These are phyloP conservation scores for Botrylloides violaceus DNA, from an alignment of 23 tunicate genomes.

Conservation along the genomic window DNA sequence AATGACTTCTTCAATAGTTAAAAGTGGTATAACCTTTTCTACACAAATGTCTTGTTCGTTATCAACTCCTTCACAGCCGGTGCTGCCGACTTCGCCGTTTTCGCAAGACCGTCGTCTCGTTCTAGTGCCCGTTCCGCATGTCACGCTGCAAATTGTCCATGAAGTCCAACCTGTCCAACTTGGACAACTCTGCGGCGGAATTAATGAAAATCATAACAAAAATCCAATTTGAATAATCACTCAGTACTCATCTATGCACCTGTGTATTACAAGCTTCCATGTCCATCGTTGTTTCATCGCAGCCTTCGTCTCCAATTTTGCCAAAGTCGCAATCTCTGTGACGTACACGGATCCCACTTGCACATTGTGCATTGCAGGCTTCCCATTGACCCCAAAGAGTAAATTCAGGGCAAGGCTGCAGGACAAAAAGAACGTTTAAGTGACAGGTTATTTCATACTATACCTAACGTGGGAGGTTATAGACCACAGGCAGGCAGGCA, in stretches of 20 bases:
- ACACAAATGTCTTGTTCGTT: slow-evolving; percentile 33
- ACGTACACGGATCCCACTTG: slow-evolving; percentile 8
- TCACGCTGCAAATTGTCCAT: slow-evolving; percentile 49
- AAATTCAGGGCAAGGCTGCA: slow-evolving; percentile 22
- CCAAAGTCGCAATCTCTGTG: slow-evolving; percentile 14
- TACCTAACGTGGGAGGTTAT: no score
- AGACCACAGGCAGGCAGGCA: no score
- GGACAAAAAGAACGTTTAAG: background rate
- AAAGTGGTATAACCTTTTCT: slow-evolving; percentile 5
- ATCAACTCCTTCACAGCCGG: slow-evolving; percentile 38
- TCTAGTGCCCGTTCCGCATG: slow-evolving; percentile 64
- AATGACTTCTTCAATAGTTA: background rate
- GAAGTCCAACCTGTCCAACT: slow-evolving; percentile 60
- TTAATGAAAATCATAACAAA: background rate
- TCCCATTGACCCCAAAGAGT: slow-evolving; percentile 22
- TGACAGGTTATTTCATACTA: no score
- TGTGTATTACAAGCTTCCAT: slow-evolving; percentile 25
- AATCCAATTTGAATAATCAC: background rate
- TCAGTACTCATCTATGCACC: background rate
- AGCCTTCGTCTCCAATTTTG: slow-evolving; percentile 24
- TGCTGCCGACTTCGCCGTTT: slow-evolving; percentile 28
- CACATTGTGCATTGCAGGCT: slow-evolving; percentile 20
- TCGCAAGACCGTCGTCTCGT: slow-evolving; percentile 42
- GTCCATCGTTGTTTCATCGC: slow-evolving; percentile 19
- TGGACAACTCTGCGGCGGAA: slow-evolving; percentile 34